phyloP scores from a whole-genome alignment of 1,140 invertebrate genomes.

The Drosophila ananassae region DNA sequence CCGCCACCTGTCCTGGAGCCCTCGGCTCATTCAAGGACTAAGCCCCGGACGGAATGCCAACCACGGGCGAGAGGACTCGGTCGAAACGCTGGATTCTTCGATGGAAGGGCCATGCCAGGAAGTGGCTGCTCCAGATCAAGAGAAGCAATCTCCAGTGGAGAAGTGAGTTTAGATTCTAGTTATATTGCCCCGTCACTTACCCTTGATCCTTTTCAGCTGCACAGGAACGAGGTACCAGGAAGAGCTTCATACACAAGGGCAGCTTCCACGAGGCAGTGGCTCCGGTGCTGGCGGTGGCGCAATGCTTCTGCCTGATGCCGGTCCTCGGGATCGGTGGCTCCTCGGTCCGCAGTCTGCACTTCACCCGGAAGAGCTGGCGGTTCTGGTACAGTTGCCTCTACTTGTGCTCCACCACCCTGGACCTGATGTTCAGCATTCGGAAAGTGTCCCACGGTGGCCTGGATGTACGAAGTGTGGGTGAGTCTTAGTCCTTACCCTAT shows the following conservation, averaged over 20 bases:
- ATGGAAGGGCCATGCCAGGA: background rate
- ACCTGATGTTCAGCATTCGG: constrained; percentile 43
- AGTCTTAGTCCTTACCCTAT: background rate
- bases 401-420: background rate
- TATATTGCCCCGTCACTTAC: too few relatives aligned
- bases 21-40: background rate
- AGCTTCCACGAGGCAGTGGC: constrained; percentile 73
- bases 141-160: background rate
- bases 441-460: constrained; percentile 42
- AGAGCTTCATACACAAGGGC: constrained; percentile 54
- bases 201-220: background rate
- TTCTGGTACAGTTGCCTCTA: background rate
- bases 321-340: constrained; percentile 57
- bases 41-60: background rate
- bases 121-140: background rate
- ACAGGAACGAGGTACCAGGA: constrained; percentile 16
- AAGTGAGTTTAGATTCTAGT: background rate
- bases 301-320: constrained; percentile 81
- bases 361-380: constrained; percentile 37
- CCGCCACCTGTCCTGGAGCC: background rate
- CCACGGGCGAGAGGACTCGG: background rate
- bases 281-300: constrained; percentile 73
- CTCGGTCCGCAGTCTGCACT: constrained; percentile 44
- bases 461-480: constrained; percentile 75
- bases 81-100: background rate